A percentile compares a stretch with the other conserved stretches of the same genome.
phyloP scores from a whole-genome alignment of 1,140 invertebrate genomes.

The Muscidifurax raptorellus region DNA sequence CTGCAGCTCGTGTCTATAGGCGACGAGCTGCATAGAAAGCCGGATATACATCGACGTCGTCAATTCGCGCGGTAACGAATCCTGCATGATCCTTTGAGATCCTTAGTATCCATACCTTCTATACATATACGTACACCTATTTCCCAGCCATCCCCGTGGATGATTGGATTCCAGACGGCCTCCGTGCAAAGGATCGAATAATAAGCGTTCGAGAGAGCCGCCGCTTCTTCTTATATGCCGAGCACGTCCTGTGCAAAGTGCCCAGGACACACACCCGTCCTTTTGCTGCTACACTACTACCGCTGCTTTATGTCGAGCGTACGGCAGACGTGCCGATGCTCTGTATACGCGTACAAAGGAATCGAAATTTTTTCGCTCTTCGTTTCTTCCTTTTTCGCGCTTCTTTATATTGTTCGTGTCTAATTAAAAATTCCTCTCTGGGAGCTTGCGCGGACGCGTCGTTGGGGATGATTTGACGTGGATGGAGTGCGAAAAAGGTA shows the following conservation, averaged over 20 bases:
- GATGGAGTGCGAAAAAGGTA: no score
- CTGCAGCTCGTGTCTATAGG: neutral
- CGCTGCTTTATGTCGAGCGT: neutral
- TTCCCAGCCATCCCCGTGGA: neutral
- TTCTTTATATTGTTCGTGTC: no score
- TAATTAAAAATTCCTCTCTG: neutral
- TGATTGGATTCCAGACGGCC: neutral
- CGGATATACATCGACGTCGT: neutral
- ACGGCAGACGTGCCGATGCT: neutral
- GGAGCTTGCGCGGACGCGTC: no score
- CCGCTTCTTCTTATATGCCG: neutral
- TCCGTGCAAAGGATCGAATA: constrained; percentile 29
- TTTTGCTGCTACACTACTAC: neutral
- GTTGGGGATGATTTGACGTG: no score
- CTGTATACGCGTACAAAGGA: neutral
- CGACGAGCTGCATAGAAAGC: no score
- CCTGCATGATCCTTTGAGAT: constrained; percentile 40
- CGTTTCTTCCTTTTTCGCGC: no score
- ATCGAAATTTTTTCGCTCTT: neutral
- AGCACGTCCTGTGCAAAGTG: constrained; percentile 24
- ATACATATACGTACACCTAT: neutral
- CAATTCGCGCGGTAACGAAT: constrained; percentile 21
- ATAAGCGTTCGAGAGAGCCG: constrained; percentile 15
- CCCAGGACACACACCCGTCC: neutral
- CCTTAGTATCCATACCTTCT: constrained; percentile 17